phyloP scores from a whole-genome alignment of 2,888 invertebrate genomes.

The Xestia xanthographa region DNA sequence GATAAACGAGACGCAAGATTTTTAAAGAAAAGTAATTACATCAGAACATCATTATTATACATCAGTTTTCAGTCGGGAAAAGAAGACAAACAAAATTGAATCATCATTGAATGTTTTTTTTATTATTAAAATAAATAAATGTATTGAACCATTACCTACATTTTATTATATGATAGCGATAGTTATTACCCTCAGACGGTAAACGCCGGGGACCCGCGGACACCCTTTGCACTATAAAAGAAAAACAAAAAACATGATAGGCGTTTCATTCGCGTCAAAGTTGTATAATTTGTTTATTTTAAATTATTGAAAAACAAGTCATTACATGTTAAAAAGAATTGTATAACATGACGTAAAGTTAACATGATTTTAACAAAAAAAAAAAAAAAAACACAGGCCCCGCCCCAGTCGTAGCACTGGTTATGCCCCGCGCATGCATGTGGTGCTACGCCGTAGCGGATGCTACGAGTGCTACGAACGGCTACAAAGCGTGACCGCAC shows the following conservation, averaged over 20 bases:
- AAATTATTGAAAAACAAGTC: conserved; percentile 38
- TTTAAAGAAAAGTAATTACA: not conserved
- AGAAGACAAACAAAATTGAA: conserved; percentile 84
- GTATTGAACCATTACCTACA: conserved; percentile 34
- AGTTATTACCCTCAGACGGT: conserved; percentile 16
- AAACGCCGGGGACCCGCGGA: conserved; percentile 18
- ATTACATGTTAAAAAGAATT: conserved; percentile 1
- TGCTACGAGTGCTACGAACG: too few relatives aligned
- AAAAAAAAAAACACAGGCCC: too few relatives aligned
- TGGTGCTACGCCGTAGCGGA: too few relatives aligned
- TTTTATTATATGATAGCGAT: conserved; percentile 17
- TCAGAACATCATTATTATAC: conserved; percentile 64
- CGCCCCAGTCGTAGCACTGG: too few relatives aligned
- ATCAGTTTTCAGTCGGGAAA: conserved; percentile 88
- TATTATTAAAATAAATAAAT: not conserved
- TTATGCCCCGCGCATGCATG: too few relatives aligned
- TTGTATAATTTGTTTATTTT: not conserved
- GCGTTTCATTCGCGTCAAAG: not conserved
- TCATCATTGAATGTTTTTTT: conserved; percentile 72
- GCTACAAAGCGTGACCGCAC: too few relatives aligned
- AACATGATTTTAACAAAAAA: not conserved
- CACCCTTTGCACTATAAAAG: conserved; percentile 47
- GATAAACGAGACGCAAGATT: not conserved
- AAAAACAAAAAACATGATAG: conserved; percentile 17
- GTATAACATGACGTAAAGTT: not conserved